These are phyloP conservation scores for Chaetodon trifasciatus DNA, from an alignment of 2,797 vertebrate genomes.

Conservation along the genomic window DNA sequence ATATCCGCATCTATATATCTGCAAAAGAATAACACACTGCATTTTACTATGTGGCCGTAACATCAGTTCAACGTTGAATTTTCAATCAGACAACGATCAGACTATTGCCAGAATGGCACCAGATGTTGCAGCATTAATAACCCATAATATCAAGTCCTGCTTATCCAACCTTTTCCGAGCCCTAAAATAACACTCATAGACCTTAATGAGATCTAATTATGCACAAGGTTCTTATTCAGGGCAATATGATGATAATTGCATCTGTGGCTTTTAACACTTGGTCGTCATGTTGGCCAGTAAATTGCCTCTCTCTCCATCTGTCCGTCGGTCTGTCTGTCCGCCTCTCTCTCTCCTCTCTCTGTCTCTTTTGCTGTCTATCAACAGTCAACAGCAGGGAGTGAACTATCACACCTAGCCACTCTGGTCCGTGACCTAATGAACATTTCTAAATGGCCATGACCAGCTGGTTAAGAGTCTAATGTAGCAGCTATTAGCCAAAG, in stretches of 20 bases:
- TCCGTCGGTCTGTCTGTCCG: constrained; percentile 9
- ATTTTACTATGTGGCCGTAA: constrained; percentile 43
- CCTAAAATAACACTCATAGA: constrained; percentile 84
- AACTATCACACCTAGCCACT: constrained; percentile 84
- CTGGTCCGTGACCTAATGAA: constrained; percentile 84
- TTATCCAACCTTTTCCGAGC: constrained; percentile 81
- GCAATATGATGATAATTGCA: constrained; percentile 84
- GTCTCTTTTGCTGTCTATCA: constrained; percentile 40
- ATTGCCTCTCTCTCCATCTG: constrained; percentile 66
- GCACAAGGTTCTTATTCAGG: constrained; percentile 81
- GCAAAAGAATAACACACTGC: constrained; percentile 29
- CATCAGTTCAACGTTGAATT: constrained; percentile 41
- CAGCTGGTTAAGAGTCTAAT: constrained; percentile 88
- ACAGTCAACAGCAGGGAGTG: constrained; percentile 76
- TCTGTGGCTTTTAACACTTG: constrained; percentile 84
- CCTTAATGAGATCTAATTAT: constrained; percentile 85
- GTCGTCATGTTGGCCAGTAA: constrained; percentile 76
- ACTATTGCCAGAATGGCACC: constrained; percentile 74
- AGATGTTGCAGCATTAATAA: constrained; percentile 84
- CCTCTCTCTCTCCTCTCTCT: background rate
- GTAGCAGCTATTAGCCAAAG: constrained; percentile 86
- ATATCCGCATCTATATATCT: constrained; percentile 15
- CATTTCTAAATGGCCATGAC: constrained; percentile 88
- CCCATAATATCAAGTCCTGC: constrained; percentile 85
- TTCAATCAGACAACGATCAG: constrained; percentile 42